Percentiles rank a stretch among this genome's conserved stretches.
Conservation (phyloP, 2,113 vertebrate species). For the Alaudala cheleensis region DNA sequence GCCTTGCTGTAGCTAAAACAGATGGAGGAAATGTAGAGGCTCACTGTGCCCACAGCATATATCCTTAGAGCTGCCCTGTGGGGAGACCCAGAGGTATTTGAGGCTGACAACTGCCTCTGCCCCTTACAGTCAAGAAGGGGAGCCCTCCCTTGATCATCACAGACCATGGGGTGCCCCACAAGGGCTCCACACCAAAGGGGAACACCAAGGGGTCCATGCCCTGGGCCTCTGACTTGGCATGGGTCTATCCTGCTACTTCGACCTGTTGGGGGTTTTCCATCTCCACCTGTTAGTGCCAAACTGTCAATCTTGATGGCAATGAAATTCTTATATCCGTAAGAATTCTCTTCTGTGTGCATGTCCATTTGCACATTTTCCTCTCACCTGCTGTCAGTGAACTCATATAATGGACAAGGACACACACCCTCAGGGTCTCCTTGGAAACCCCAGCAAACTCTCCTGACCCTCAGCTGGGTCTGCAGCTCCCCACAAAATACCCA, state of each 20-base stretch:
- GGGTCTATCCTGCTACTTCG: neutral
- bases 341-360: neutral
- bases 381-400: neutral
- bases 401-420: neutral
- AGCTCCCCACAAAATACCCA: neutral
- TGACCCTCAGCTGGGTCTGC: neutral
- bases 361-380: neutral
- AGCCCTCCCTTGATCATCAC: rapidly evolving
- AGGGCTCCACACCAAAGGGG: rapidly evolving
- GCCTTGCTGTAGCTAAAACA: neutral
- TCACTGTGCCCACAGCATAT: neutral
- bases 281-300: rapidly evolving
- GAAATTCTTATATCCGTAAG: neutral
- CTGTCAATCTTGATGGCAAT: neutral
- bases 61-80: no score
- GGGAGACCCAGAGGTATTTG: no score
- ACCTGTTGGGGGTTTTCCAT: rapidly evolving
- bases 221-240: neutral
- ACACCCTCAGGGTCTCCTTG: neutral
- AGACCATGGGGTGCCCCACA: rapidly evolving
- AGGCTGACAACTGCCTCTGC: neutral
- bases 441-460: neutral
- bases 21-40: rapidly evolving
- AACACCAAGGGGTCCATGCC: neutral
- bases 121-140: rapidly evolving